phyloP scores from a whole-genome alignment of 2,797 vertebrate species.

The Yasuhikotakia modesta region DNA sequence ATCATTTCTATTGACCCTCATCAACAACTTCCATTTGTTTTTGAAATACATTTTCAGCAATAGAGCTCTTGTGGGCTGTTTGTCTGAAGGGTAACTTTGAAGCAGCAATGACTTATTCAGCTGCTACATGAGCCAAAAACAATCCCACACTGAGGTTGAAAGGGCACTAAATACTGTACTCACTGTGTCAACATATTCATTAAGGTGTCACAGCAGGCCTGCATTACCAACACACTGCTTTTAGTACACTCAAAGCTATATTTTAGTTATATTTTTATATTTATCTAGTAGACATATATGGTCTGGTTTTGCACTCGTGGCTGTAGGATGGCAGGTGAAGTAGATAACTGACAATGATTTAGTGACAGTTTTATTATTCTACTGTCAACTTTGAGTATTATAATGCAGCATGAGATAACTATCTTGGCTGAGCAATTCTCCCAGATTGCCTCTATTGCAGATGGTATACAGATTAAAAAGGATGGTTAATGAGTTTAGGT shows the following conservation, averaged over 20 bases:
- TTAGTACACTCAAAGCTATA: conserved; percentile 31
- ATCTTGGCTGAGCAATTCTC: conserved; percentile 12
- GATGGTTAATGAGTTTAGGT: conserved; percentile 22
- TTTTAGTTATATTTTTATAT: conserved; percentile 19
- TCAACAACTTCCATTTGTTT: conserved; percentile 9
- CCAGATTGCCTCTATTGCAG: neutral
- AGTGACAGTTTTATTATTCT: neutral
- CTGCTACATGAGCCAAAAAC: conserved; percentile 15
- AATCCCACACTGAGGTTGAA: conserved; percentile 1
- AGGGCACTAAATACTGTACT: conserved; percentile 12
- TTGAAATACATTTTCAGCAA: conserved; percentile 8
- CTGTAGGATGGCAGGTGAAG: neutral
- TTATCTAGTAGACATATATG: conserved; percentile 26
- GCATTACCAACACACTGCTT: conserved; percentile 15
- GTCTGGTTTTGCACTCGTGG: conserved; percentile 33
- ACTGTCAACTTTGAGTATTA: too few relatives aligned
- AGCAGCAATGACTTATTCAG: neutral
- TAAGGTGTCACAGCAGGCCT: conserved; percentile 43
- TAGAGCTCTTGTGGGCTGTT: conserved; percentile 7
- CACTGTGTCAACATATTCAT: conserved; percentile 52
- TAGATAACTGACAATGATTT: conserved; percentile 15
- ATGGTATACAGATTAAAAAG: conserved; percentile 33
- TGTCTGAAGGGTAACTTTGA: conserved; percentile 18
- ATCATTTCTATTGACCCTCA: conserved; percentile 10
- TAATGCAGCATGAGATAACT: too few relatives aligned